Conservation (phyloP, 2,797 vertebrate genomes). For the Nyctalus aviator region DNA sequence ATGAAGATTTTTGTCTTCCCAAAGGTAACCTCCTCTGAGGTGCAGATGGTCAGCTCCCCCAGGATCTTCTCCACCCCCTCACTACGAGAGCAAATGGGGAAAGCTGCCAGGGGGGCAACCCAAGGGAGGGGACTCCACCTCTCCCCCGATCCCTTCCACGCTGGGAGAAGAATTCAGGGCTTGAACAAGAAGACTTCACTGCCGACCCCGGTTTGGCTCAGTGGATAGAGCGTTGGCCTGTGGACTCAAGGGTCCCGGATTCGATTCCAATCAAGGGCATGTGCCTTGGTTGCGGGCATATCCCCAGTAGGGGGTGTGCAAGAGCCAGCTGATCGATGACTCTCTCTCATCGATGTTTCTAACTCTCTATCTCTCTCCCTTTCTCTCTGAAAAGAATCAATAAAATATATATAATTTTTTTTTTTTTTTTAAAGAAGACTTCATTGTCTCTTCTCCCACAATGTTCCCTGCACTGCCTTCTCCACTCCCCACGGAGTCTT, state of each 20-base stretch:
- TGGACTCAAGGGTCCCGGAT: too few species aligned
- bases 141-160: neutral
- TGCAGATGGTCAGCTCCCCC: conserved; percentile 68
- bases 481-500: conserved; percentile 33
- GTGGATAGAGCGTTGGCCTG: too few species aligned
- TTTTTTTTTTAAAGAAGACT: neutral
- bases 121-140: neutral
- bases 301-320: too few species aligned
- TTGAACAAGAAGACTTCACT: neutral
- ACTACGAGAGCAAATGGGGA: conserved; percentile 75
- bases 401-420: too few species aligned
- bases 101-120: neutral
- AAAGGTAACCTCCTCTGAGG: conserved; percentile 83
- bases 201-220: too few species aligned
- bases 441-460: neutral
- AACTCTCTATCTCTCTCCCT: too few species aligned
- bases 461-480: neutral
- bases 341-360: too few species aligned
- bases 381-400: too few species aligned
- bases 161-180: neutral
- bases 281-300: too few species aligned
- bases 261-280: too few species aligned
- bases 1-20: conserved; percentile 90
- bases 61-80: conserved; percentile 83
- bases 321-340: too few species aligned